Evolutionary conservation across 1,140 invertebrate species (phyloP), one percentile per base, ranked within the genome.

Genomic region (Cecropterus lyciades): DNA sequence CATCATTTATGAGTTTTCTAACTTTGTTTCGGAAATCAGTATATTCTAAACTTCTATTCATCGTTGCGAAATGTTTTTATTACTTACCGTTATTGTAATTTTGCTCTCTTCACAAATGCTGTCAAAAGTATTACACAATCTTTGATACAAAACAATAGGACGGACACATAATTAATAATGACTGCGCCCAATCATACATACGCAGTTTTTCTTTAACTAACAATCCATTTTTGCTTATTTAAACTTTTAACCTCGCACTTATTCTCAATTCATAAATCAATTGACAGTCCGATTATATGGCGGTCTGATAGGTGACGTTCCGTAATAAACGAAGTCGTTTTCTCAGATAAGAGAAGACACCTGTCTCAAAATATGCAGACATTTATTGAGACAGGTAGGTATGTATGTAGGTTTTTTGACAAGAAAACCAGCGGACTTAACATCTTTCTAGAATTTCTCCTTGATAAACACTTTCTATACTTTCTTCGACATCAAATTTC

Each of bases 21-120:
- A 69, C 30, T 40, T 64, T 72, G 71, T 76, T 79, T 48, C 72
- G 53, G 67, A 60, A 73, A 65, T 48, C 70, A 10, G 73, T 75
- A 24, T 73, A 79, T 16, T 75, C 71, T 52, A 78, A 62, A 13
- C 75, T 37, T 0, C 53, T 53, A 52, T 48, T 70, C 64, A 69
- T 69, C 56, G 59, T 37, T 77, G 68, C 9, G 14, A 69, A 11
- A 24, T 55, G 30, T 45, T 62, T 67, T 71, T 67, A 24, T 65
- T 51, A 24, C 14, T 17, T 42, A 27, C 37, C 11, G 43, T 59
- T 14, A 59, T 30, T 9, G 10, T 30, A n/a, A 46, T 48, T 15
- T 15, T 60, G 55, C 63, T 45, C 5, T 64, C 49, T 11, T 70
- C 56, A 67, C 73, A 76, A 55, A 76, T 62, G 15, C 42, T 1